phyloP scores from a whole-genome alignment of 2,888 invertebrate genomes.

The Caradrina clavipalpis region DNA sequence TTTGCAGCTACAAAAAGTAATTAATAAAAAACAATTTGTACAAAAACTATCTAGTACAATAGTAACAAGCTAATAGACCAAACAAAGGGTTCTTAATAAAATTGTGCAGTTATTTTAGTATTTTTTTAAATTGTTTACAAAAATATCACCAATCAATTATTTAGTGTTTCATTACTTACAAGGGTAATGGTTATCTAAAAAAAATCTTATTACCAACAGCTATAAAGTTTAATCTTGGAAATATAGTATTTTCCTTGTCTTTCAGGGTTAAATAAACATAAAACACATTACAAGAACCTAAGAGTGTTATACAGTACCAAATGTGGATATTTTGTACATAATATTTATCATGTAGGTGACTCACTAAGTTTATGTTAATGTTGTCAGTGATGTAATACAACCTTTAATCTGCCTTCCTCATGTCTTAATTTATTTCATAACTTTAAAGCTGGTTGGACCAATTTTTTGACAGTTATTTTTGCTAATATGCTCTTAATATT shows the following conservation, averaged over 20 bases:
- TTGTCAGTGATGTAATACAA: constrained; percentile 62
- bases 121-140: background rate
- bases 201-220: background rate
- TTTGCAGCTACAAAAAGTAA: too few species aligned
- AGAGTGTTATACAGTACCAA: constrained; percentile 25
- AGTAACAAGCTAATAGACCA: too few species aligned
- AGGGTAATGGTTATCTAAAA: constrained; percentile 5
- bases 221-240: constrained; percentile 8
- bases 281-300: constrained; percentile 28
- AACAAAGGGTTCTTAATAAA: too few species aligned
- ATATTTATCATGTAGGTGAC: constrained; percentile 48
- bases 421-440: constrained; percentile 52
- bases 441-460: constrained; percentile 37
- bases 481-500: constrained; percentile 38
- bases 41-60: too few species aligned
- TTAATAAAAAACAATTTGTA: too few species aligned
- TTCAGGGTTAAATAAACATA: constrained; percentile 56
- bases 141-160: background rate
- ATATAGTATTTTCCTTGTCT: constrained; percentile 11
- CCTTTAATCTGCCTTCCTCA: constrained; percentile 54
- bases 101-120: background rate
- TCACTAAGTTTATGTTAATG: constrained; percentile 56
- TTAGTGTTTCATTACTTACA: background rate
- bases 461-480: constrained; percentile 41
- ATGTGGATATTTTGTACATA: constrained; percentile 38